These are phyloP conservation scores for Heliconius nattereri DNA, from an alignment of 1,140 invertebrate genomes.

Conservation along the genomic window DNA sequence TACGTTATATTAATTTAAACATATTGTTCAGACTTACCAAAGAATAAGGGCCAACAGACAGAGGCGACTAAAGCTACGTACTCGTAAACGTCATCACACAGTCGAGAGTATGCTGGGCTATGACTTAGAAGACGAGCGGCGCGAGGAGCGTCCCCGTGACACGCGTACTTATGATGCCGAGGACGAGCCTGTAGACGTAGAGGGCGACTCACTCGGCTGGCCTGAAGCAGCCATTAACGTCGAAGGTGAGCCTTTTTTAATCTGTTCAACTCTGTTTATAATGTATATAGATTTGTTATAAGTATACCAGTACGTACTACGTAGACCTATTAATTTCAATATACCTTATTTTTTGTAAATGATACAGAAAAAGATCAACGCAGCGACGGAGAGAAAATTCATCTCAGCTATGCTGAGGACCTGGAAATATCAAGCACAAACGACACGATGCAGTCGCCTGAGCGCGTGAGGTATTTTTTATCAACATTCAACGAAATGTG, in stretches of 20 bases:
- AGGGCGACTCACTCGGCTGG: constrained; percentile 82
- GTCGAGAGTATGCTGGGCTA: constrained; percentile 77
- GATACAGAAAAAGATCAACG: constrained; percentile 70
- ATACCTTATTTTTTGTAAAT: background rate
- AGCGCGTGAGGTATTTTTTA: constrained; percentile 77
- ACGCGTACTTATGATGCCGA: constrained; percentile 76
- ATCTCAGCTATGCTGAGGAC: constrained; percentile 75
- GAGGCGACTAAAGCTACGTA: constrained; percentile 83
- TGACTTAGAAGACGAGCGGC: constrained; percentile 62
- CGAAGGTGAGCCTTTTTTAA: constrained; percentile 50
- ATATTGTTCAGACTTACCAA: constrained; percentile 82
- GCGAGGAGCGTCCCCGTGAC: constrained; percentile 62
- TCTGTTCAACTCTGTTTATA: no score
- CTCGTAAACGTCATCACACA: constrained; percentile 83
- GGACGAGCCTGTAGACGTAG: constrained; percentile 84
- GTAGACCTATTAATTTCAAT: no score
- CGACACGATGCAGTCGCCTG: constrained; percentile 78
- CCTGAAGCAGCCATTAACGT: constrained; percentile 72
- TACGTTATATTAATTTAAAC: background rate
- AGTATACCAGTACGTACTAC: no score
- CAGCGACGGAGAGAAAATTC: constrained; percentile 67
- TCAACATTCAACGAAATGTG: constrained; percentile 30
- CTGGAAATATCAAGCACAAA: constrained; percentile 80
- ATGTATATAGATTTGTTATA: no score
- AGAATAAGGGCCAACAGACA: constrained; percentile 86